phyloP scores from a whole-genome alignment of 2,888 invertebrate species.

The Sipha maydis region DNA sequence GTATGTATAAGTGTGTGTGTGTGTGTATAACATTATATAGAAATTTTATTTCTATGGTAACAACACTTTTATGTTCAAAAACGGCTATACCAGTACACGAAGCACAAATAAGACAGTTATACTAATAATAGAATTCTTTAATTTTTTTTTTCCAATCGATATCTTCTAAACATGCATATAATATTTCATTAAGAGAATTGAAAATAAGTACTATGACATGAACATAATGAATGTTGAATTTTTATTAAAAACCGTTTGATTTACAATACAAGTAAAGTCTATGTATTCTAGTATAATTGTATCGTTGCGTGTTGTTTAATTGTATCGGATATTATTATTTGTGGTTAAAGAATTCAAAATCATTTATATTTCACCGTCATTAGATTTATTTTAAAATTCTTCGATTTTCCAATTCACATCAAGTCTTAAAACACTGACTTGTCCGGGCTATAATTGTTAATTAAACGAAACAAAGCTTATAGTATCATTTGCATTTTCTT shows the following conservation, averaged over 20 bases:
- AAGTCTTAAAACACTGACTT: conserved; percentile 18
- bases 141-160: conserved; percentile 9
- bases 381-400: background rate
- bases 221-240: background rate
- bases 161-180: background rate
- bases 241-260: background rate
- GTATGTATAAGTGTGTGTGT: background rate
- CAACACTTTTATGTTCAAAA: background rate
- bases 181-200: background rate
- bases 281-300: background rate
- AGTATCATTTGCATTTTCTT: conserved; percentile 25
- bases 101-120: background rate
- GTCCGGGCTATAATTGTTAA: conserved; percentile 7
- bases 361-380: background rate
- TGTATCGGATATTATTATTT: background rate
- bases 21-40: background rate
- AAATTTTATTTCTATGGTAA: background rate
- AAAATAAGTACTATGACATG: background rate
- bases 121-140: conserved; percentile 12
- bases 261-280: background rate
- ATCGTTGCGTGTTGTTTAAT: background rate
- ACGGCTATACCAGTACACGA: background rate
- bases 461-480: conserved; percentile 10
- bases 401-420: background rate
- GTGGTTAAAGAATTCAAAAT: background rate